Conservation (phyloP, 30 jellyfish, hydroid and myxozoan species). For the Aurelia sp. region DNA sequence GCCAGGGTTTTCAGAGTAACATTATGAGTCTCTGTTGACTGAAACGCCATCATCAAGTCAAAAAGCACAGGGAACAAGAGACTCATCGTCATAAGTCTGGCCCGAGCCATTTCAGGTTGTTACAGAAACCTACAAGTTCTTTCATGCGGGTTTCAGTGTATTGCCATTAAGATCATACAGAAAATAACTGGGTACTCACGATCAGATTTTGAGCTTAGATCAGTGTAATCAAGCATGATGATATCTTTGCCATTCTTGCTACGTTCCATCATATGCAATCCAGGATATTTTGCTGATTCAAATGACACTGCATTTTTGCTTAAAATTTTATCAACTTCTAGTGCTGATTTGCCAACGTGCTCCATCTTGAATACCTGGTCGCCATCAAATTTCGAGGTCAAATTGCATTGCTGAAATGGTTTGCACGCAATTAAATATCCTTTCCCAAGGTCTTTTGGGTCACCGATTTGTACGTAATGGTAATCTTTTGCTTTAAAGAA, state of each 20-base stretch:
- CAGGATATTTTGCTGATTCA: constrained; percentile 42
- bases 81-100: no score
- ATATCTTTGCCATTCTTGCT: constrained; percentile 17
- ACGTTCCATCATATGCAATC: constrained; percentile 17
- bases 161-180: no score
- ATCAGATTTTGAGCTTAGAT: constrained; percentile 10
- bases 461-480: constrained; percentile 40
- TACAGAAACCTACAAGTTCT: no score
- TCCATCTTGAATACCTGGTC: constrained; percentile 32
- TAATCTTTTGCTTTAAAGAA: background rate
- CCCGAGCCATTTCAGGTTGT: no score
- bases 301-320: constrained; percentile 8
- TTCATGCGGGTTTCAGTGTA: no score
- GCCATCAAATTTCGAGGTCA: constrained; percentile 44
- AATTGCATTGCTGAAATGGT: constrained; percentile 33
- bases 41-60: no score
- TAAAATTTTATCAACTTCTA: background rate
- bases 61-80: no score
- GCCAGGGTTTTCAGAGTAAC: no score
- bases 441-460: constrained; percentile 31
- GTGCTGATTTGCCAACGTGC: constrained; percentile 7
- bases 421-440: constrained; percentile 37
- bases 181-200: background rate
- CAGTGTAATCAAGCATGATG: constrained; percentile 25
- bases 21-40: no score